Base-by-base conservation (phyloP, 2,888 invertebrate genomes). In the Flexamia atlantica region DNA sequence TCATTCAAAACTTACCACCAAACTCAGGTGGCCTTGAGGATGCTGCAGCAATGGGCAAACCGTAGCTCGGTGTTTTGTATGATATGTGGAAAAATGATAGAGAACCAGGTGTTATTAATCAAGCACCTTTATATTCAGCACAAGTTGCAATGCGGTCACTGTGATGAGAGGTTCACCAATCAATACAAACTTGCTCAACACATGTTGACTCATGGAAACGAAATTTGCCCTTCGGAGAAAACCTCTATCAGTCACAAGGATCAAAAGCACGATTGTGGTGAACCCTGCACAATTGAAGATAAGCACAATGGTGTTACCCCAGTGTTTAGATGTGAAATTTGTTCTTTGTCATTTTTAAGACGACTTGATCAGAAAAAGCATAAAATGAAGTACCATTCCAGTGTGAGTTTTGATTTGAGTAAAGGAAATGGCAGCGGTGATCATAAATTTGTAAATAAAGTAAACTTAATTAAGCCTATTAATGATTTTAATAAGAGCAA, bases 1-100 rank as follows among this genome's bases (percentile, higher is more conserved):
- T 28, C 82, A 50, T 82, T 82, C 82, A 82, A 70, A 50, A 53
- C 70, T 30, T 82, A 82, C 42, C 82, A 82, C 50, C 82, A 82
- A 70, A 50, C 82, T 50, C 68, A 82, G 46, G 42, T 70, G n/a
- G 72, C 82, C 17, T 46, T 82, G 50, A 70, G 64, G 72, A 70
- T 30, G 68, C 70, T 50, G 20, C 46, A 76, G 46, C 46, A 76
- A 28, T 68, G 68, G 70, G 68, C 64, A 20, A 42, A n/a, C 42
- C 36, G 28, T 20, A 50, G 68, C 70, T 23, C 50, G 25, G 46
- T 46, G 46, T 68, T 30, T 32, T 70, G 70, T 82, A 42, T 82
- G 25, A 40, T 76, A 5, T 76, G 76, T 36, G 70, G 50, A 20
- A 20, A 68, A 46, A 42, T 70, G 82, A 46, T 17, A 70, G 70